phyloP scores from a whole-genome alignment of 1,140 invertebrate genomes.

The Cydia strobilella region DNA sequence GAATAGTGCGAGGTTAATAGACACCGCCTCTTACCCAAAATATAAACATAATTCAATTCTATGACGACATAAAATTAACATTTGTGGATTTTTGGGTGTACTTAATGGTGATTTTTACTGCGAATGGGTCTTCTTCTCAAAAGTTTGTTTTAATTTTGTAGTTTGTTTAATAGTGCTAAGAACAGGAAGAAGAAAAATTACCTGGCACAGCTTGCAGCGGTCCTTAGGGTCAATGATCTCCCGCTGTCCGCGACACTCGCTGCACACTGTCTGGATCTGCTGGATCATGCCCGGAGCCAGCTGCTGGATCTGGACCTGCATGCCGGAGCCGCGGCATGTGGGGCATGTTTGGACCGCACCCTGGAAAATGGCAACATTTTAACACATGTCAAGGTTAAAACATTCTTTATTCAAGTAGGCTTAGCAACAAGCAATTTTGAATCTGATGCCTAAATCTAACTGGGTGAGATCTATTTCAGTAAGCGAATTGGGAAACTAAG shows the following conservation, averaged over 20 bases:
- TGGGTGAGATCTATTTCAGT: no score
- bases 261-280: slow-evolving; percentile 95
- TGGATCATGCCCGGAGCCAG: slow-evolving; percentile 98
- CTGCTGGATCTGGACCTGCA: slow-evolving; percentile 95
- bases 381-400: neutral
- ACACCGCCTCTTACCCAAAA: no score
- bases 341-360: slow-evolving; percentile 93
- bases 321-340: slow-evolving; percentile 94
- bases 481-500: no score
- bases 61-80: no score
- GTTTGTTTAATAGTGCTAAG: neutral
- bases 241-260: slow-evolving; percentile 93
- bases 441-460: no score
- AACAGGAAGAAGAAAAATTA: slow-evolving; percentile 39
- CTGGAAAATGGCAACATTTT: slow-evolving; percentile 42
- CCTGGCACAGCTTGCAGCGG: slow-evolving; percentile 94
- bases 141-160: slow-evolving; percentile 1
- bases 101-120: no score
- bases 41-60: no score
- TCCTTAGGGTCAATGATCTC: slow-evolving; percentile 94
- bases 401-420: no score
- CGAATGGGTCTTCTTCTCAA: no score
- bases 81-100: no score
- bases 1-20: no score
- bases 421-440: no score